Evolutionary conservation across 2,797 vertebrate genomes (phyloP).

Genomic region (Lepus townsendii): DNA sequence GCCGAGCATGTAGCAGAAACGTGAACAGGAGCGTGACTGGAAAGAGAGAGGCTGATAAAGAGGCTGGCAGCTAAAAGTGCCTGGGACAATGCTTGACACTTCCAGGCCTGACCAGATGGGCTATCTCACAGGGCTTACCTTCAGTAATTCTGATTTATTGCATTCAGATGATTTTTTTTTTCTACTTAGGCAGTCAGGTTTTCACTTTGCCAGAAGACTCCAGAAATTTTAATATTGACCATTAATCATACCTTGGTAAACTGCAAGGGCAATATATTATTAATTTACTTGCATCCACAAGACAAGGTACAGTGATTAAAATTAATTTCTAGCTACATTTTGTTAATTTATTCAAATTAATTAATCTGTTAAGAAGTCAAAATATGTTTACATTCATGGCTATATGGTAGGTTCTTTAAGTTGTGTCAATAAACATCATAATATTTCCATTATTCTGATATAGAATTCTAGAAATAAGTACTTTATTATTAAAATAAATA

Average conservation of each 20-base stretch:
- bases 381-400: slow-evolving; percentile 72
- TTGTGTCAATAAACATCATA: slow-evolving; percentile 35
- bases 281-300: slow-evolving; percentile 81
- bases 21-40: slow-evolving; percentile 89
- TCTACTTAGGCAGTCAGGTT: slow-evolving; percentile 77
- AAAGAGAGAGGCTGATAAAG: slow-evolving; percentile 87
- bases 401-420: slow-evolving; percentile 58
- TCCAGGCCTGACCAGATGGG: slow-evolving; percentile 53
- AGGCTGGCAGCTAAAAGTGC: slow-evolving; percentile 78
- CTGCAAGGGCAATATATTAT: slow-evolving; percentile 81
- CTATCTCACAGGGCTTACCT: slow-evolving; percentile 71
- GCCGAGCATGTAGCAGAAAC: slow-evolving; percentile 91
- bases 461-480: slow-evolving; percentile 58
- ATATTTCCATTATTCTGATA: slow-evolving; percentile 41
- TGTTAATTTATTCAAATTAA: slow-evolving; percentile 81
- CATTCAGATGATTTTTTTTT: slow-evolving; percentile 79
- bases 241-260: slow-evolving; percentile 87
- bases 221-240: slow-evolving; percentile 82
- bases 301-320: slow-evolving; percentile 82
- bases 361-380: slow-evolving; percentile 76
- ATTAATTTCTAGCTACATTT: slow-evolving; percentile 81
- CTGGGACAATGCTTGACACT: slow-evolving; percentile 78
- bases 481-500: slow-evolving; percentile 47
- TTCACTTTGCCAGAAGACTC: slow-evolving; percentile 81
- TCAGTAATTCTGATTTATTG: slow-evolving; percentile 88